A percentile compares a stretch with the other conserved stretches of the same genome.
phyloP scores from a whole-genome alignment of 2,797 vertebrate species.

The Acrossocheilus fasciatus region DNA sequence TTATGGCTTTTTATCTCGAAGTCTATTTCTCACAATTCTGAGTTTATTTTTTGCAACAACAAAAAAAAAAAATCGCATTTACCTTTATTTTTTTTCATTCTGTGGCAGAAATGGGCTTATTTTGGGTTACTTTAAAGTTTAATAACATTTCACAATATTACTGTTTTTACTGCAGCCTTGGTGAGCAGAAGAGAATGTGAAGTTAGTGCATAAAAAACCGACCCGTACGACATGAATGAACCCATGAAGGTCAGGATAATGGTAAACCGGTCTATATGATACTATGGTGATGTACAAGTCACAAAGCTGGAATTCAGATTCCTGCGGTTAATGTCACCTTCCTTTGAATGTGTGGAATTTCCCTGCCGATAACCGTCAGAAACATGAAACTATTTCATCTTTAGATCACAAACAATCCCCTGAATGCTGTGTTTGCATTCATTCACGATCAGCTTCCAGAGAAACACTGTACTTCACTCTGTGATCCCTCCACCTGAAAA shows the following conservation, averaged over 20 bases:
- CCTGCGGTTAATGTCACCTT: not conserved
- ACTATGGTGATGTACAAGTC: not conserved
- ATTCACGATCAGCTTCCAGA: not conserved
- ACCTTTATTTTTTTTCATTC: not conserved
- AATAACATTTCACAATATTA: not conserved
- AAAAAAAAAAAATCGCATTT: not conserved
- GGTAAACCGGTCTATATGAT: not conserved
- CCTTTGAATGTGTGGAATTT: conserved; percentile 37
- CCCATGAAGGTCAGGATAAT: not conserved
- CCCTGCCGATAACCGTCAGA: conserved; percentile 38
- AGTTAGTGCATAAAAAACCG: not conserved
- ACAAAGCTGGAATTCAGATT: conserved; percentile 37
- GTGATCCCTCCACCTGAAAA: conserved; percentile 8
- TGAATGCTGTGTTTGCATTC: not conserved
- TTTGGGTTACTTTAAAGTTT: not conserved
- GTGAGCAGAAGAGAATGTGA: not conserved
- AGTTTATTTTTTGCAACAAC: no score
- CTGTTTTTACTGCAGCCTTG: not conserved
- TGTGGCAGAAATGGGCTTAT: not conserved
- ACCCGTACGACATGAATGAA: not conserved
- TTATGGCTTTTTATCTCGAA: no score
- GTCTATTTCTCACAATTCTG: no score
- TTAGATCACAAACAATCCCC: conserved; percentile 40
- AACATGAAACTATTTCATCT: conserved; percentile 40
- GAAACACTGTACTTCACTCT: not conserved